Evolutionary conservation across 2,113 vertebrate species (phyloP).

Genomic region (Hemiscyllium ocellatum): DNA sequence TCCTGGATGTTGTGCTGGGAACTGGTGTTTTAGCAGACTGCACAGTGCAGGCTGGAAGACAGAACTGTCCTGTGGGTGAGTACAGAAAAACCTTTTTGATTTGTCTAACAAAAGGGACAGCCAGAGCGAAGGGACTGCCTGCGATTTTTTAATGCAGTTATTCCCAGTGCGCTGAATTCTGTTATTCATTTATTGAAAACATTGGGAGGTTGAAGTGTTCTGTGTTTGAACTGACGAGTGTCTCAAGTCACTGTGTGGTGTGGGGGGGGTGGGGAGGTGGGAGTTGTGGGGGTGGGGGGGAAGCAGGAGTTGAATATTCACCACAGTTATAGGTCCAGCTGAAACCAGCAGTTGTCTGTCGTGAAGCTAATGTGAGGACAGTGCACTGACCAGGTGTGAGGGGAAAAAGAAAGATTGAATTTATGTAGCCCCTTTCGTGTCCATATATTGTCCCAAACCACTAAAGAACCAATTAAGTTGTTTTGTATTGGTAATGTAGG

Average conservation of each 20-base stretch:
- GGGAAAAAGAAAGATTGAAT: neutral
- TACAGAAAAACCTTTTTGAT: neutral
- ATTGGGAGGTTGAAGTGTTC: neutral
- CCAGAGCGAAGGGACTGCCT: neutral
- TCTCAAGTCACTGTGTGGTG: neutral
- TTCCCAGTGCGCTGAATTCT: neutral
- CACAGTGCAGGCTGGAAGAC: neutral
- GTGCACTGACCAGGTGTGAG: neutral
- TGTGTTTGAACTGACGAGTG: neutral
- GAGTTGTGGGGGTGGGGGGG: too few species aligned
- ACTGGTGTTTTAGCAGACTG: neutral
- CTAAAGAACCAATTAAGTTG: neutral
- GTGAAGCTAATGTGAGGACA: neutral
- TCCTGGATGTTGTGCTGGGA: neutral
- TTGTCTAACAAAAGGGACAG: neutral
- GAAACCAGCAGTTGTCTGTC: neutral
- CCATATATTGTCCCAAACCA: neutral
- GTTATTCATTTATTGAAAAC: neutral
- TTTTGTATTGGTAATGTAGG: neutral
- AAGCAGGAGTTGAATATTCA: neutral
- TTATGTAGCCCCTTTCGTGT: neutral
- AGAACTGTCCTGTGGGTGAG: neutral
- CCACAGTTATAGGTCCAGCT: neutral
- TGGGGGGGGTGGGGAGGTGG: too few species aligned
- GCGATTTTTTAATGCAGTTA: neutral